Evolutionary conservation across 2,113 vertebrate species (phyloP).

Genomic region (Trogon melanurus): DNA sequence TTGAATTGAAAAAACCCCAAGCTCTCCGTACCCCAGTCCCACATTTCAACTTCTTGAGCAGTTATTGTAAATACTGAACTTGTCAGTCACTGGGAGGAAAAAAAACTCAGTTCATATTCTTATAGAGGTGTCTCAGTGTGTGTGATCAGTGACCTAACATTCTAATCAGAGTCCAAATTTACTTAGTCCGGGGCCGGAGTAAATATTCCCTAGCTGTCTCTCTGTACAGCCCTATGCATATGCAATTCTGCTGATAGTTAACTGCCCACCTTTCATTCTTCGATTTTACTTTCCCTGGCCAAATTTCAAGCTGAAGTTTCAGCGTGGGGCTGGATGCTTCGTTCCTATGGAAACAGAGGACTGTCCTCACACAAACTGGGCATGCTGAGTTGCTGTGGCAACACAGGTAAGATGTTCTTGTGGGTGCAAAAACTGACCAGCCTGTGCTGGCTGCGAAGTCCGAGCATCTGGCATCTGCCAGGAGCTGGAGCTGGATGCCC

Average conservation of each 20-base stretch:
- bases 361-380: not conserved
- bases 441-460: not conserved
- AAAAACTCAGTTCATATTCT: not conserved
- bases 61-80: not conserved
- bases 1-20: not conserved
- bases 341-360: slow-evolving; percentile 56
- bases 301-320: not conserved
- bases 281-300: not conserved
- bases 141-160: not conserved
- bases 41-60: not conserved
- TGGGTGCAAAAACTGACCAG: not conserved
- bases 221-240: accelerated
- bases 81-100: not conserved
- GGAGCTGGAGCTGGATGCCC: not conserved
- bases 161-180: not conserved
- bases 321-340: not conserved
- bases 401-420: slow-evolving; percentile 21
- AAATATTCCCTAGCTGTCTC: not conserved
- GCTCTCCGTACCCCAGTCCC: not conserved
- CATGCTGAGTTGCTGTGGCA: slow-evolving; percentile 55
- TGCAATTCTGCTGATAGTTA: not conserved
- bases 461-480: not conserved
- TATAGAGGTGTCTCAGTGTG: not conserved
- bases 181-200: not conserved
- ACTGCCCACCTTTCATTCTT: not conserved